phyloP scores from a whole-genome alignment of 2,888 invertebrate species.

The Yponomeuta cagnagella region DNA sequence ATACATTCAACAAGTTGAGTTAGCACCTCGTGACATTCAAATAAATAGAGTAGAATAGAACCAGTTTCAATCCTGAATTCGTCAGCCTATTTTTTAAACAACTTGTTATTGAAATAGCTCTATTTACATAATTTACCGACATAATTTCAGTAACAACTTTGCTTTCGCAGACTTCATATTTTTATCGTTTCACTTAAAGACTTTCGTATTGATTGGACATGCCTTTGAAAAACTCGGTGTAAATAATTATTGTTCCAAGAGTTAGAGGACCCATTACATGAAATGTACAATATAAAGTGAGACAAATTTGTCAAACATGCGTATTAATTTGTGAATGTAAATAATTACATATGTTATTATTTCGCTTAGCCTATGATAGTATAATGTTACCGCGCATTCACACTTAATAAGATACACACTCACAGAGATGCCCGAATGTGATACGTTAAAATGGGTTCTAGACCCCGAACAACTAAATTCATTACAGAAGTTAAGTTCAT shows the following conservation, averaged over 20 bases:
- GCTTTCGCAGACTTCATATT: background rate
- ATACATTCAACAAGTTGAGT: background rate
- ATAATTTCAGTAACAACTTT: background rate
- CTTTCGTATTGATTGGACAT: too few relatives aligned
- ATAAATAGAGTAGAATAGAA: background rate
- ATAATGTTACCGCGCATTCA: constrained; percentile 40
- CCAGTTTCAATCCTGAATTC: background rate
- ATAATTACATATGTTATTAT: background rate
- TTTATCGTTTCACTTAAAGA: background rate
- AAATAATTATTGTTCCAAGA: background rate
- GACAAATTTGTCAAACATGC: background rate
- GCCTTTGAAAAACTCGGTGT: background rate
- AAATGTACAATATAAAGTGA: constrained; percentile 58
- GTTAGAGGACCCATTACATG: constrained; percentile 61
- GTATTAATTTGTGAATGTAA: background rate
- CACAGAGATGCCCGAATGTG: background rate
- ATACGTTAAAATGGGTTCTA: background rate
- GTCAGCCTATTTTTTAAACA: too few relatives aligned
- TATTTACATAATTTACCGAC: too few relatives aligned
- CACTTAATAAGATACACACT: constrained; percentile 26
- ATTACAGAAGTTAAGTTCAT: constrained; percentile 24
- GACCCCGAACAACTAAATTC: background rate
- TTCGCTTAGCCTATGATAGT: constrained; percentile 6
- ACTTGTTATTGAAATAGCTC: too few relatives aligned
- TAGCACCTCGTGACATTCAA: background rate